Base-by-base conservation (phyloP, 1,140 invertebrate species). In the Aphelenchoides avenae region DNA sequence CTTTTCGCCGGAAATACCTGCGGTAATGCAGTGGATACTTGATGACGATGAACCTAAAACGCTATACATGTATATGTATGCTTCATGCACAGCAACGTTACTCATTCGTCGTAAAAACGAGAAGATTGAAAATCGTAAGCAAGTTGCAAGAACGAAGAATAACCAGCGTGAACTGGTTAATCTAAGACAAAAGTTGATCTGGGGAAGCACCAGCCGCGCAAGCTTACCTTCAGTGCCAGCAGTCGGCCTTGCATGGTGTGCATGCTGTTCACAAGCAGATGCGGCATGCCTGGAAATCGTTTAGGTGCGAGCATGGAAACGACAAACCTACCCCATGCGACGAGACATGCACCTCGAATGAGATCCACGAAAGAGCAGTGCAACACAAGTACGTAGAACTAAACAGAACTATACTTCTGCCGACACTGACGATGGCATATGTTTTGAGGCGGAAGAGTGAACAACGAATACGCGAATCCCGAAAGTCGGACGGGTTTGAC, bases 1-100 rank as follows among this genome's bases (percentile, higher is more conserved):
- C 73, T 42, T 67, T 48, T 15, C 73, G 39, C 13, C 71, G 54
- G 49, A 77, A 75, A 49, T 77, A 75, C 20, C 73, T 44, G 7
- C 73, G 51, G 42, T 75, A 75, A 51, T 75, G 73, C 7, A 75
- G 52, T 5, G 73, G 73, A 57, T 69, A 77, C n/a, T 67, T 70
- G 37, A 77, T 76, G 18, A 77, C 73, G 34, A 73, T 74, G 37
- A 60, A 60, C 39, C 63, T 36, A 36, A 36, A 36, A 36, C n/a
- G 13, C n/a, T 13, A 36, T 13, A 36, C n/a, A 36, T 13, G 18
- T 13, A 36, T 36, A 18, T n/a, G n/a, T n/a, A n/a, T n/a, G n/a
- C n/a, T n/a, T n/a, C n/a, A n/a, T n/a, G n/a, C n/a, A n/a, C n/a
- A n/a, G n/a, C n/a, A n/a, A n/a, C n/a, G n/a, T n/a, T n/a, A 71